Base-by-base conservation (phyloP, 2,888 invertebrate genomes). In the Zaprionus lineosus region DNA sequence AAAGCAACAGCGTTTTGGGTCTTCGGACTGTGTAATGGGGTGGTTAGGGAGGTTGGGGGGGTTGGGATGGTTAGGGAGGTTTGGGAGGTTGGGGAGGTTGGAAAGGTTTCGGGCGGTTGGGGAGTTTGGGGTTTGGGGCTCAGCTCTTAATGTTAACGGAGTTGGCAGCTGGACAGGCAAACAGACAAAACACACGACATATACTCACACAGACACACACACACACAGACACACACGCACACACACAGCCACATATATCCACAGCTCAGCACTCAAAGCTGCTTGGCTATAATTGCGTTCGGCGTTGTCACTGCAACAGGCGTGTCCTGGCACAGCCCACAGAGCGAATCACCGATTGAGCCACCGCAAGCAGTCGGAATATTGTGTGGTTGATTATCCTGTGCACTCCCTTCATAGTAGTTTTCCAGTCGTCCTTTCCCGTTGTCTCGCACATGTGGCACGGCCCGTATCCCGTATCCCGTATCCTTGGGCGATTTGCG, bases 241-340 rank as follows among this genome's bases (percentile, higher is more conserved):
- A 29, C 24, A 29, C 28, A 7, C 19, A 43, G 21, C 18, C n/a
- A n/a, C n/a, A n/a, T n/a, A n/a, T n/a, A n/a, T n/a, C n/a, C n/a
- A n/a, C n/a, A 18, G 36, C 14, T 29, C 8, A 46, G 21, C 37
- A 44, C 52, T 66, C 24, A 7, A 41, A 24, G 44, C 46, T 51
- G 31, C 56, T n/a, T 67, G 52, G 57, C 50, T 56, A 53, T 74
- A 74, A 74, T 67, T 66, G 65, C 58, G 63, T 62, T 67, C 44
- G 56, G 65, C 43, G 55, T 56, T 77, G 77, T 77, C 73, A 73
- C 39, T 64, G 74, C 71, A 68, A 64, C 57, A 61, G 73, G 68
- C 74, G 58, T 59, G 67, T 33, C 65, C 41, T 7, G 50, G 11
- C 33, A 14, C 19, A 5, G 31, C 37, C 47, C 6, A 21, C 16